Evolutionary conservation across 2,888 invertebrate species (phyloP), one percentile per base, ranked within the genome.

Genomic region (Tribolium freemani): DNA sequence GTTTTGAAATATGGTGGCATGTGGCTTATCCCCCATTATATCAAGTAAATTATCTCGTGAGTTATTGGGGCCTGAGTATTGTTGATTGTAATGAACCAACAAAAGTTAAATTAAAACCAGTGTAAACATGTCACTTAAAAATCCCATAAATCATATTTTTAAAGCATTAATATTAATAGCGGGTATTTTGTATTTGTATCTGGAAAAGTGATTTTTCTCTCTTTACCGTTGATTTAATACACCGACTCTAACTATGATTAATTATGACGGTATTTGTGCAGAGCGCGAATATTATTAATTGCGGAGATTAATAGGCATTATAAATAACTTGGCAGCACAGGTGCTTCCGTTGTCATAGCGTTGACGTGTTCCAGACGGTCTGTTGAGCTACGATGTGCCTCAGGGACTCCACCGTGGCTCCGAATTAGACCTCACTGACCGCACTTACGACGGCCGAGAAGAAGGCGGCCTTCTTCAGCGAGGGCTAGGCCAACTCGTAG

Each of bases 401-500:
- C 92, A 93, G 86, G 93, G 94, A 80, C 88, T 91, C 60, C 89
- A 90, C 74, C 90, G 92, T 82, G 90, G 93, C 66, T 89, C 91
- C 73, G 94, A 93, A 83, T 89, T 94, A 80, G 93, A 94, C 86
- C 89, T 95, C 67, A 90, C 91, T 71, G 95, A 96, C 88, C 89
- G 90, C 78, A 93, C 91, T 20, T 95, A 94, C 87, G 95, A 96
- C 85, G 94, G 94, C 51, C 86, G 87, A 70, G 91, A 91, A 79
- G 90, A 91, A 81, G 88, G 87, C 71, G 90, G 90, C 78, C 88
- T 89, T 76, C 89, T 91, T 78, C 89, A 89, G 74, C 91, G 91
- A 61, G 95, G 95, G 10, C 87, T 95, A 68, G 95, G 96, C 66
- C 94, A 94, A 86, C 88, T 96, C 80, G 90, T 91, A 58, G 94